These are phyloP conservation scores for Endotricha flammealis DNA, from an alignment of 2,888 invertebrate species.

Conservation along the genomic window DNA sequence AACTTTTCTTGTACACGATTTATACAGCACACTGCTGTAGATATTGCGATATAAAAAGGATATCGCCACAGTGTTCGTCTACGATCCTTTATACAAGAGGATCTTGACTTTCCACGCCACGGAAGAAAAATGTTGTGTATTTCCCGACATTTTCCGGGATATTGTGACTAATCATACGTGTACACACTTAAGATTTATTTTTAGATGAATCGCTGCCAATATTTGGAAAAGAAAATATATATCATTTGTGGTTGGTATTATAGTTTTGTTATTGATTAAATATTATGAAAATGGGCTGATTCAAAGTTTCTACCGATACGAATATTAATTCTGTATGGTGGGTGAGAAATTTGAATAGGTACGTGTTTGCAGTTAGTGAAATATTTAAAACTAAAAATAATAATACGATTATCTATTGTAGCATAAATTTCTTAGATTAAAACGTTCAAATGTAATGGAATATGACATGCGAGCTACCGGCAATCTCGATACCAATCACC, in stretches of 20 bases:
- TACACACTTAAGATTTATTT: neutral
- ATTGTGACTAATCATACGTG: neutral
- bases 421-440: too few species aligned
- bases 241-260: neutral
- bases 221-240: neutral
- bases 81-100: neutral
- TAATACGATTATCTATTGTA: too few species aligned
- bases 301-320: too few species aligned
- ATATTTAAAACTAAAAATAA: too few species aligned
- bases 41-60: constrained; percentile 7
- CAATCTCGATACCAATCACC: too few species aligned
- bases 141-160: neutral
- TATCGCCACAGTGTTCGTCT: neutral
- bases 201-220: neutral
- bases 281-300: too few species aligned
- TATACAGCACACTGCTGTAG: neutral
- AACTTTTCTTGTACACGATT: constrained; percentile 4
- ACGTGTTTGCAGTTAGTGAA: too few species aligned
- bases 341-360: too few species aligned
- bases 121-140: neutral
- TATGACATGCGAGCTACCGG: too few species aligned
- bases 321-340: too few species aligned
- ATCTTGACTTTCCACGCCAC: neutral
- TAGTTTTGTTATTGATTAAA: too few species aligned
- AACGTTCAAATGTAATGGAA: too few species aligned